phyloP scores from a whole-genome alignment of 2,888 invertebrate species.

The Nomada flava region DNA sequence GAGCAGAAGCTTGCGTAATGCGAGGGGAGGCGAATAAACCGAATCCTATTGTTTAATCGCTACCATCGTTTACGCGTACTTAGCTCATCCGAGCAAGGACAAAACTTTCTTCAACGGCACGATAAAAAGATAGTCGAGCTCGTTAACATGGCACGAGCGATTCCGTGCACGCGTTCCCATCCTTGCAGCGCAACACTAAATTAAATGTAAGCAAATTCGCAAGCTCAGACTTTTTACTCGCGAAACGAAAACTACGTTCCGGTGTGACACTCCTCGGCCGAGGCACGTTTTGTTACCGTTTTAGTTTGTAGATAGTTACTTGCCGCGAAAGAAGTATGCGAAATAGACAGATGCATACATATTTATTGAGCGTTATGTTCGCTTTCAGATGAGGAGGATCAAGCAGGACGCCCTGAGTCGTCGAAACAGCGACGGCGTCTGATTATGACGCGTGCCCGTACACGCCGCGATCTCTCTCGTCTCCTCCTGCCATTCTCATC shows the following conservation, averaged over 20 bases:
- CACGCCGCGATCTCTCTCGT: conserved; percentile 77
- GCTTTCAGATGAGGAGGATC: conserved; percentile 76
- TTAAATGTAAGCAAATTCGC: conserved; percentile 7
- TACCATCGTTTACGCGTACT: conserved; percentile 33
- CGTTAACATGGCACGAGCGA: conserved; percentile 39
- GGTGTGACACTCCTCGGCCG: not conserved
- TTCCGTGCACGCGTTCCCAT: conserved; percentile 18
- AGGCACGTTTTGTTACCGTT: not conserved
- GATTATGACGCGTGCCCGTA: conserved; percentile 81
- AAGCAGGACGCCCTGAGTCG: conserved; percentile 72
- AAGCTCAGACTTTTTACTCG: conserved; percentile 10
- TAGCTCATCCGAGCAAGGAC: conserved; percentile 41
- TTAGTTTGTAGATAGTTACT: not conserved
- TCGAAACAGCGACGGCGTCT: conserved; percentile 79
- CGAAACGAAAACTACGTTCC: not conserved
- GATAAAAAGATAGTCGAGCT: conserved; percentile 39
- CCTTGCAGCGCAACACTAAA: conserved; percentile 23
- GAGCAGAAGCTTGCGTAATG: conserved; percentile 38
- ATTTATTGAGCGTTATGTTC: not conserved
- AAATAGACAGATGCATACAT: too few species aligned
- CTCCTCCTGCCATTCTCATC: conserved; percentile 76
- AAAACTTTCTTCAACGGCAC: conserved; percentile 27
- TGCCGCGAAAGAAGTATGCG: too few species aligned
- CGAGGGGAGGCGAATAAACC: conserved; percentile 17
- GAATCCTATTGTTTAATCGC: conserved; percentile 53